Conservation (phyloP, 2,113 vertebrate species). For the Tetraodon nigroviridis region DNA sequence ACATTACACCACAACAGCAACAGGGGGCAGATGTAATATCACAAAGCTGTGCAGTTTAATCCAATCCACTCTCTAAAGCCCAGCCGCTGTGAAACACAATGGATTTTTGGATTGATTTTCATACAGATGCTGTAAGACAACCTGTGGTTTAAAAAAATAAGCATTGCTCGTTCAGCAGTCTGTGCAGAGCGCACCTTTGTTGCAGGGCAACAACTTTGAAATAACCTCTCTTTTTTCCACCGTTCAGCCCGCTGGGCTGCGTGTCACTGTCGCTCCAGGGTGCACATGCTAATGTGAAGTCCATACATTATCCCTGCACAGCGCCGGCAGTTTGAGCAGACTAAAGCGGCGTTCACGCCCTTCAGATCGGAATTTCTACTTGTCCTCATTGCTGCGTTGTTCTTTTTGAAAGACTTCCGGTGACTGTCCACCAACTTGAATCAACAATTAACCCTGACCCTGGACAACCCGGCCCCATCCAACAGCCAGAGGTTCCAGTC, state of each 20-base stretch:
- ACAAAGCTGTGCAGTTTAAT: background rate
- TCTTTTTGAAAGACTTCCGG: too few relatives aligned
- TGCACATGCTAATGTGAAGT: background rate
- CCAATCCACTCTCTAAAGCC: background rate
- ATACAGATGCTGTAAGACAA: background rate
- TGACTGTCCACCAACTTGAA: too few relatives aligned
- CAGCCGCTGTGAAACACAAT: background rate
- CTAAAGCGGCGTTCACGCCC: too few relatives aligned
- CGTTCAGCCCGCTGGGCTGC: too few relatives aligned
- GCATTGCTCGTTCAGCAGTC: background rate
- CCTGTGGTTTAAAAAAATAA: conserved; percentile 1
- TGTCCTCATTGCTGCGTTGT: too few relatives aligned
- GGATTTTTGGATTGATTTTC: too few relatives aligned
- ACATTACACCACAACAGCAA: background rate
- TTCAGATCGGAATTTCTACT: too few relatives aligned
- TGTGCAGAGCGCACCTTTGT: background rate
- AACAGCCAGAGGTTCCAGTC: too few relatives aligned
- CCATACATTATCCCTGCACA: background rate
- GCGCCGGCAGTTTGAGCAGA: too few relatives aligned
- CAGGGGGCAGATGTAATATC: background rate
- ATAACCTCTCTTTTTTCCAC: background rate
- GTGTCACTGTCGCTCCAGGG: background rate
- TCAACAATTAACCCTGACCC: too few relatives aligned
- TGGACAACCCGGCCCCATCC: too few relatives aligned
- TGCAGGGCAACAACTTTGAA: background rate